Evolutionary conservation across 2,797 vertebrate genomes (phyloP), one percentile per base, ranked within the genome.

Genomic region (Octomys mimax): DNA sequence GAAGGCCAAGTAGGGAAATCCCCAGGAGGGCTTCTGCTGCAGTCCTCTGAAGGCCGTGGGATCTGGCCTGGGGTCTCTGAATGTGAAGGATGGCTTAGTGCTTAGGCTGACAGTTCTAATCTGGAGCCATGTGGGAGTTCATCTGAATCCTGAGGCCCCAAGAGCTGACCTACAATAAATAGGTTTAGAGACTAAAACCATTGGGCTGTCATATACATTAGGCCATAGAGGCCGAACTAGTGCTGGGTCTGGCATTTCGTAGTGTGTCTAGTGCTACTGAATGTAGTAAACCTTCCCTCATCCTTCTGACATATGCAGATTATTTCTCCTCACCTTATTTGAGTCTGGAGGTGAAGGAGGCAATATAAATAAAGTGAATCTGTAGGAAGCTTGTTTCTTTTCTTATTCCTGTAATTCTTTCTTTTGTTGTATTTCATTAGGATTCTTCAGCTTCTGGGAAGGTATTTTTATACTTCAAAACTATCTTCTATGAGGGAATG

Each of bases 111-210:
- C 22, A 18, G 68, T 19, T 71, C 68, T 71, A n/a, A 36, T 4
- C 8, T 36, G 19, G n/a, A 71, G 19, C n/a, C n/a, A 71, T 11
- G 9, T 70, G 2, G n/a, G n/a, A 71, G n/a, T 36, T 39, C 9
- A 22, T 22, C 68, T 71, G 33, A 3, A 36, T 57, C 52, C 49
- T 18, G 13, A 4, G 13, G 4, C 22, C 24, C 54, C 12, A 36
- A 0, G 0, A 31, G 14, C 10, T 83, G 49, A 57, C 1, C n/a
- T 36, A 24, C 6, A 2, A 71, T 57, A 16, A 8, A 36, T 13
- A 26, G 6, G 6, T 8, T n/a, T 71, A 52, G 10, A 57, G 19
- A 39, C 4, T 36, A 7, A 24, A n/a, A 13, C 16, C 59, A 83
- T 24, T 31, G 24, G 5, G 26, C 26, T 42, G 39, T 39, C 16